Conservation (phyloP, 2,113 vertebrate genomes). For the Pachyramphus minor region DNA sequence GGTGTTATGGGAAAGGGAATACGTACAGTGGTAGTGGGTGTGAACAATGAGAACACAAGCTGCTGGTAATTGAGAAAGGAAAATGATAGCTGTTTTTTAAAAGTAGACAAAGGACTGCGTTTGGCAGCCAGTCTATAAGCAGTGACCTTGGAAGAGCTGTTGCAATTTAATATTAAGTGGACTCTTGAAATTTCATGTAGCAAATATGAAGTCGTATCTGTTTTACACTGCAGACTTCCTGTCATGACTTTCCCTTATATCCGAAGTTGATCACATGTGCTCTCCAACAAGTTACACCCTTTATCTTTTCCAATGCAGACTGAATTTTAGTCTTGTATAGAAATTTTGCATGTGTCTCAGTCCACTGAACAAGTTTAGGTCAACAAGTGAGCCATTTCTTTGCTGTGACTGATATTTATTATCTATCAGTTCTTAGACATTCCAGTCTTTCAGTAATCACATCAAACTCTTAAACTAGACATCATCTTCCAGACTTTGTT, state of each 20-base stretch:
- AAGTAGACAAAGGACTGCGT: not conserved
- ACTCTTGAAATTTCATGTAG: not conserved
- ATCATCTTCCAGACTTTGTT: not conserved
- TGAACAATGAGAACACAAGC: not conserved
- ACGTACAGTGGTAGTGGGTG: not conserved
- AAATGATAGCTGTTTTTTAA: not conserved
- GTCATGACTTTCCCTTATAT: not conserved
- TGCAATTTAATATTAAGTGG: not conserved
- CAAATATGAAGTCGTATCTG: not conserved
- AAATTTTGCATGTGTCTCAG: not conserved
- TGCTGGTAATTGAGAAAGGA: slow-evolving; percentile 2
- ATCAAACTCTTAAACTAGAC: not conserved
- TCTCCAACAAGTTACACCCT: not conserved
- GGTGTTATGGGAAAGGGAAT: not conserved
- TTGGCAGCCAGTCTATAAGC: not conserved
- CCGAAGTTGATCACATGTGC: not conserved
- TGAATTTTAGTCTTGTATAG: not conserved
- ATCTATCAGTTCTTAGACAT: not conserved
- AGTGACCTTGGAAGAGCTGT: not conserved
- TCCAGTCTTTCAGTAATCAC: not conserved
- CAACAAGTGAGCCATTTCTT: not conserved
- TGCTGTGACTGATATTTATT: not conserved
- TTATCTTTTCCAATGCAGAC: not conserved
- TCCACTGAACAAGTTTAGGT: not conserved
- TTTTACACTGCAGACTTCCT: not conserved